phyloP scores from a whole-genome alignment of 2,888 invertebrate genomes.

The Brenthis hecate region DNA sequence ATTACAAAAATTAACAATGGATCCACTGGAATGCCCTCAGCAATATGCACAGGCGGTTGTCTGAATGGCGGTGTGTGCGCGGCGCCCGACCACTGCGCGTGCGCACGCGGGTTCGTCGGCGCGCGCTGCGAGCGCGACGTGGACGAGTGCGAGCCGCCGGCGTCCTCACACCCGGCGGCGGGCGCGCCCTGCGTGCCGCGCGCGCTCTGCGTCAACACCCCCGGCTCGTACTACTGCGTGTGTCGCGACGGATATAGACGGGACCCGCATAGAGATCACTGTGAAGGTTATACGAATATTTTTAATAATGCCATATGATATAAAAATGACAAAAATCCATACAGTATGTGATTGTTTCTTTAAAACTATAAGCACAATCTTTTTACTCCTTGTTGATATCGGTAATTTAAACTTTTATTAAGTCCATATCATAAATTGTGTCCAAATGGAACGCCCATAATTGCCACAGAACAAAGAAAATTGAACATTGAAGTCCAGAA shows the following conservation, averaged over 20 bases:
- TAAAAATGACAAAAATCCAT: too few relatives aligned
- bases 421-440: not conserved
- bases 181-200: slow-evolving; percentile 88
- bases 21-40: slow-evolving; percentile 66
- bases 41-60: slow-evolving; percentile 90
- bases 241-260: slow-evolving; percentile 89
- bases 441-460: too few relatives aligned
- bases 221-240: slow-evolving; percentile 94
- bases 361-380: not conserved
- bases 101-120: slow-evolving; percentile 91
- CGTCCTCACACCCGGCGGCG: slow-evolving; percentile 84
- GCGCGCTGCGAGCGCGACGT: slow-evolving; percentile 92
- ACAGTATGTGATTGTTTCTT: not conserved
- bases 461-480: too few relatives aligned
- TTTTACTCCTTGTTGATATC: too few relatives aligned
- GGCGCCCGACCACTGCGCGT: slow-evolving; percentile 89
- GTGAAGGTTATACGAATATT: slow-evolving; percentile 77
- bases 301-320: not conserved
- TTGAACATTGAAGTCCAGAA: too few relatives aligned
- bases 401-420: not conserved
- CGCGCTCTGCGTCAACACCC: slow-evolving; percentile 92
- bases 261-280: slow-evolving; percentile 82
- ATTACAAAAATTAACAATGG: not conserved
- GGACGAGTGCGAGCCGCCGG: slow-evolving; percentile 89
- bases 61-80: slow-evolving; percentile 92